Percentiles rank a stretch among this genome's conserved stretches.
phyloP scores from a whole-genome alignment of 2,113 vertebrate species.

The Zonotrichia leucophrys region DNA sequence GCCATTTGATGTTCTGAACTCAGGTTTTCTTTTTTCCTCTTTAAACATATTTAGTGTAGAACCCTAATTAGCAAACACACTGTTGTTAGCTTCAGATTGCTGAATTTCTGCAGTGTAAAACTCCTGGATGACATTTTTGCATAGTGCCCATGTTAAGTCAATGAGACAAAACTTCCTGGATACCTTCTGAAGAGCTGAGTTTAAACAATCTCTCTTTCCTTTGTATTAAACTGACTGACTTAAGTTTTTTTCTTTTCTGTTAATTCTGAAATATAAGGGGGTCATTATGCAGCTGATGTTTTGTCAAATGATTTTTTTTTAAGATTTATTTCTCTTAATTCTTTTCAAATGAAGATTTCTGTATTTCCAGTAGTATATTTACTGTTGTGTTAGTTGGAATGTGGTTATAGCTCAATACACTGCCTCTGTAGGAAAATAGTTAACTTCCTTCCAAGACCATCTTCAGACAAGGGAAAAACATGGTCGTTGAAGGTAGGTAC shows the following conservation, averaged over 20 bases:
- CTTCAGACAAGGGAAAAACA: constrained; percentile 50
- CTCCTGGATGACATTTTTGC: not conserved
- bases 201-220: not conserved
- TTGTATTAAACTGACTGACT: constrained; percentile 37
- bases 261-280: constrained; percentile 18
- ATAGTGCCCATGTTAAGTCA: not conserved
- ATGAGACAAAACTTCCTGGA: not conserved
- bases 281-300: constrained; percentile 10
- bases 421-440: constrained; percentile 22
- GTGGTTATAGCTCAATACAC: constrained; percentile 54
- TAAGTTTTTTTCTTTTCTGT: constrained; percentile 27
- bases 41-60: not conserved
- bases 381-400: constrained; percentile 47
- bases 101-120: not conserved
- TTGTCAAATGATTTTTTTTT: constrained; percentile 7
- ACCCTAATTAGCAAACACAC: not conserved
- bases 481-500: constrained; percentile 58
- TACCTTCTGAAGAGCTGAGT: not conserved
- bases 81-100: constrained; percentile 34
- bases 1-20: not conserved
- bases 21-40: not conserved
- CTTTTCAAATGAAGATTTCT: constrained; percentile 37
- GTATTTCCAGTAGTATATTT: constrained; percentile 38
- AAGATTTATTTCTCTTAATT: constrained; percentile 37
- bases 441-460: constrained; percentile 12